These are phyloP conservation scores for Pseudomugil gertrudae DNA, from an alignment of 2,797 vertebrate species.

Conservation along the genomic window DNA sequence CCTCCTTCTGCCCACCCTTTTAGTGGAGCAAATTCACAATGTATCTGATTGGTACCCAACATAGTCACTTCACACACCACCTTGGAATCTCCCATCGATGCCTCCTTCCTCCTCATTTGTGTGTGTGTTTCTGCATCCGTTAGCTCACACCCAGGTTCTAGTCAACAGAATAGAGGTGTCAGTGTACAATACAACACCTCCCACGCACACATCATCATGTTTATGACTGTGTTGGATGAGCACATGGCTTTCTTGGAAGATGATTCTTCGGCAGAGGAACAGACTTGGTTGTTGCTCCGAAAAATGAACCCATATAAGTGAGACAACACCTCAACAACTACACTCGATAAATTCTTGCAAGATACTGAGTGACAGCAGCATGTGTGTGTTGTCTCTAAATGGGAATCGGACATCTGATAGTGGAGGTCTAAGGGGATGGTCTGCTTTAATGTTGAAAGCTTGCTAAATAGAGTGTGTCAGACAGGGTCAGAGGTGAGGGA, in stretches of 20 bases:
- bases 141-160: conserved; percentile 57
- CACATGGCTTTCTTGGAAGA: conserved; percentile 18
- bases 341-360: conserved; percentile 1
- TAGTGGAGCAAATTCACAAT: conserved; percentile 7
- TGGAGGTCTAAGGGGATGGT: conserved; percentile 31
- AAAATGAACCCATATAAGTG: no score
- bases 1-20: conserved; percentile 3
- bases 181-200: conserved; percentile 48
- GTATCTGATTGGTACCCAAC: conserved; percentile 31
- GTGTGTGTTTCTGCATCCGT: conserved; percentile 22
- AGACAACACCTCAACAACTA: not conserved
- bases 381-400: conserved; percentile 51
- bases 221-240: conserved; percentile 40
- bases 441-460: conserved; percentile 58
- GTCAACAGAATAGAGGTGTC: conserved; percentile 65
- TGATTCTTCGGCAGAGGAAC: not conserved
- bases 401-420: conserved; percentile 49
- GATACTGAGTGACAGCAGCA: conserved; percentile 50
- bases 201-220: conserved; percentile 61
- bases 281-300: not conserved
- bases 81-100: conserved; percentile 51
- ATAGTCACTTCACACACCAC: conserved; percentile 46
- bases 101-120: conserved; percentile 13
- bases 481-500: conserved; percentile 49
- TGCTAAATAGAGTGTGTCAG: conserved; percentile 58